Conservation (phyloP, 1,140 invertebrate species). For the Psilanteris sp. region DNA sequence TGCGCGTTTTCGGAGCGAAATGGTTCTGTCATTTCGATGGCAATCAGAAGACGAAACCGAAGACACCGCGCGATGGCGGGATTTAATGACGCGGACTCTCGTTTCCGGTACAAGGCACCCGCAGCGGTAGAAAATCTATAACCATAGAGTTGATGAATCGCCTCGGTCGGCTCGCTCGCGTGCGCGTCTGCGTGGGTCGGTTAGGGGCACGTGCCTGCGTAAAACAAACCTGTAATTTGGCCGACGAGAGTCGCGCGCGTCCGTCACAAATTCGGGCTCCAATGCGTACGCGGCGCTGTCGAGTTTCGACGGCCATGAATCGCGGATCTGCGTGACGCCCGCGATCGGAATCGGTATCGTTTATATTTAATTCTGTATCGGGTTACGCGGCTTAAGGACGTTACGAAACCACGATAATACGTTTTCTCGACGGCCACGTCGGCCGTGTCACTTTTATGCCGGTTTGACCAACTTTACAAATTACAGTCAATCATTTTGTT, state of each 20-base stretch:
- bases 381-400: no score
- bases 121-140: conserved; percentile 45
- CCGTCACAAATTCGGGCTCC: conserved; percentile 36
- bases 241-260: conserved; percentile 21
- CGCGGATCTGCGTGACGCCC: not conserved
- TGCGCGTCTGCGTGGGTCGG: conserved; percentile 52
- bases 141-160: conserved; percentile 50
- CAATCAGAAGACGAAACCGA: conserved; percentile 3
- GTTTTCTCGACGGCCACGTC: no score
- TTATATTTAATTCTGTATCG: no score
- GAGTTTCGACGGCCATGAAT: conserved; percentile 1
- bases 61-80: conserved; percentile 2
- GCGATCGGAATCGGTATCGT: no score
- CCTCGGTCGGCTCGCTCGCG: conserved; percentile 24
- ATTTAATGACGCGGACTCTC: conserved; percentile 9
- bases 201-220: conserved; percentile 56
- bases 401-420: no score
- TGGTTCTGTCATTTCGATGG: conserved; percentile 11
- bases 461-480: no score
- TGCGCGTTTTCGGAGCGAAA: not conserved
- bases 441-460: no score
- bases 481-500: no score
- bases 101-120: conserved; percentile 32
- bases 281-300: conserved; percentile 6
- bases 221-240: conserved; percentile 51